Evolutionary conservation across 2,888 invertebrate genomes (phyloP).

Genomic region (Caenorhabditis sp.): DNA sequence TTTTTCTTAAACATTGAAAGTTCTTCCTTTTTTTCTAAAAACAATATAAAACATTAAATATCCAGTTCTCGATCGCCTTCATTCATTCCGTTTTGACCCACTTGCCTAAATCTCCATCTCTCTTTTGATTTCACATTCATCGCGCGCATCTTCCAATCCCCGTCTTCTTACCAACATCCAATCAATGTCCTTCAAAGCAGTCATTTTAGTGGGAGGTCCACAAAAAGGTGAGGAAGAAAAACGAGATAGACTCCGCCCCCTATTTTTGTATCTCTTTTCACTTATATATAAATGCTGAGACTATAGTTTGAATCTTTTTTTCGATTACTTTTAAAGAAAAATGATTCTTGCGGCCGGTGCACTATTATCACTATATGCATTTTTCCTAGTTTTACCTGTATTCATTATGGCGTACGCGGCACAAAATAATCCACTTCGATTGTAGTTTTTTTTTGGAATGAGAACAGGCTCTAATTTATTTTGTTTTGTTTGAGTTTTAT

Average conservation of each 20-base stretch:
- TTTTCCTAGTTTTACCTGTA: constrained; percentile 66
- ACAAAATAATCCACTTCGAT: constrained; percentile 47
- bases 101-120: neutral
- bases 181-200: constrained; percentile 75
- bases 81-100: neutral
- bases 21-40: neutral
- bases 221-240: constrained; percentile 81
- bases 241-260: constrained; percentile 23
- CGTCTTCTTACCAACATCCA: constrained; percentile 4
- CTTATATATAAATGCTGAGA: neutral
- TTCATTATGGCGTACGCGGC: constrained; percentile 60
- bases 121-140: neutral
- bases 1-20: neutral
- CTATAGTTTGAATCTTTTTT: neutral
- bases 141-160: neutral
- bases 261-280: constrained; percentile 1
- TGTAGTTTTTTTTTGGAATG: constrained; percentile 21
- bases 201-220: constrained; percentile 90
- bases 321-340: neutral
- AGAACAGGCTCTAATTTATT: neutral
- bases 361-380: constrained; percentile 63
- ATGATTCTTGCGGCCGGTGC: constrained; percentile 67
- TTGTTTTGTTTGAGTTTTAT: constrained; percentile 2
- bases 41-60: neutral
- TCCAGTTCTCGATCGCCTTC: neutral